Evolutionary conservation across 2,888 invertebrate species (phyloP).

Genomic region (Campoplex capitator): DNA sequence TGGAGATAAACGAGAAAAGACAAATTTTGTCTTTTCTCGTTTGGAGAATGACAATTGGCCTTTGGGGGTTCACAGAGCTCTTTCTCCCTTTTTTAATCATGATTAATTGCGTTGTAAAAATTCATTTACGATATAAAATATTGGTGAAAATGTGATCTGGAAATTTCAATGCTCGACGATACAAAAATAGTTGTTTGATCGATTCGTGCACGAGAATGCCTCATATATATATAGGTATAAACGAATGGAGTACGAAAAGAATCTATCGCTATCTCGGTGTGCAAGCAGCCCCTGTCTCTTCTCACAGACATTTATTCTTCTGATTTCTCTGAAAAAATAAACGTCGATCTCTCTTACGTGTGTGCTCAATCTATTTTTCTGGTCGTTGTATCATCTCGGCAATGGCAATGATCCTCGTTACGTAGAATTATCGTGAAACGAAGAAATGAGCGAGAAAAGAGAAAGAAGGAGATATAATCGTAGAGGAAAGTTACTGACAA

Average conservation of each 20-base stretch:
- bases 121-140: background rate
- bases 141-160: background rate
- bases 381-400: constrained; percentile 24
- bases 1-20: too few species aligned
- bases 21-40: too few species aligned
- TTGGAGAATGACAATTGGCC: too few species aligned
- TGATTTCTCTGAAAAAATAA: background rate
- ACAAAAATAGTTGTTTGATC: background rate
- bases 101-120: too few species aligned
- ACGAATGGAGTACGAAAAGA: background rate
- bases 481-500: constrained; percentile 11
- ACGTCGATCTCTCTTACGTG: constrained; percentile 1
- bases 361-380: constrained; percentile 16
- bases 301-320: background rate
- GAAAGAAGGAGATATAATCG: background rate
- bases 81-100: too few species aligned
- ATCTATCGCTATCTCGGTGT: constrained; percentile 21
- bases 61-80: too few species aligned
- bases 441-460: background rate
- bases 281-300: background rate
- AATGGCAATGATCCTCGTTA: constrained; percentile 39
- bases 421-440: constrained; percentile 5
- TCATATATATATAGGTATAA: background rate
- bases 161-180: too few species aligned
- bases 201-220: background rate